Evolutionary conservation across 2,888 invertebrate genomes (phyloP).

Genomic region (Rhingia campestris): DNA sequence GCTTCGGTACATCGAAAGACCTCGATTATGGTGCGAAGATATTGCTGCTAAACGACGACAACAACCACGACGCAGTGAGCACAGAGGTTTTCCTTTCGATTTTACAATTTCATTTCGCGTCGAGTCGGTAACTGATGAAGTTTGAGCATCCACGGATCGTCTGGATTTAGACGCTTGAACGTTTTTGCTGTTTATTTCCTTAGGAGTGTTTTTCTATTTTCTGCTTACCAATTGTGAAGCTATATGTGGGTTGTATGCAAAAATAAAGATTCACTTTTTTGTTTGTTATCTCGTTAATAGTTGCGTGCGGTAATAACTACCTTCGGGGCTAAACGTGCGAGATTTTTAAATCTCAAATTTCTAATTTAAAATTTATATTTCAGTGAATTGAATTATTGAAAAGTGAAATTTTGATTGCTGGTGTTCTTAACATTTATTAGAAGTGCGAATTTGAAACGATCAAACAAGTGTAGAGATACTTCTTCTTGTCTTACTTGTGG

Average conservation of each 20-base stretch:
- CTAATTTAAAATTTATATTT: constrained; percentile 7
- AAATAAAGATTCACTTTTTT: constrained; percentile 20
- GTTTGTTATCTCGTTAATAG: not conserved
- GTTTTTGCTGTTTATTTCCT: constrained; percentile 31
- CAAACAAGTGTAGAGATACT: not conserved
- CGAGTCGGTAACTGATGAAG: constrained; percentile 82
- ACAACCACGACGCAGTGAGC: constrained; percentile 62
- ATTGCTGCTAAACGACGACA: constrained; percentile 66
- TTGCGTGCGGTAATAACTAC: not conserved
- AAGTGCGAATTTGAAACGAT: constrained; percentile 4
- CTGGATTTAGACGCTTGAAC: constrained; percentile 48
- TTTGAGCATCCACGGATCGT: constrained; percentile 81
- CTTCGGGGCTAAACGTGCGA: constrained; percentile 1
- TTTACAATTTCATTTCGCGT: constrained; percentile 82
- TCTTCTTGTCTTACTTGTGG: not conserved
- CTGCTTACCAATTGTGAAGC: not conserved
- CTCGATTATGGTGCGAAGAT: constrained; percentile 72
- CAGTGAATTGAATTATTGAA: constrained; percentile 10
- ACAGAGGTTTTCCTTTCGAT: constrained; percentile 82
- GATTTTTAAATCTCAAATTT: not conserved
- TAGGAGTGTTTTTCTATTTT: not conserved
- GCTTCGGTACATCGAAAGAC: constrained; percentile 67
- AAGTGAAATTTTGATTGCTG: constrained; percentile 12
- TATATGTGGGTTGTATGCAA: not conserved
- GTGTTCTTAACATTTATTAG: constrained; percentile 14